These are phyloP conservation scores for Ceratina australensis DNA, from an alignment of 1,140 invertebrate species.

Conservation along the genomic window DNA sequence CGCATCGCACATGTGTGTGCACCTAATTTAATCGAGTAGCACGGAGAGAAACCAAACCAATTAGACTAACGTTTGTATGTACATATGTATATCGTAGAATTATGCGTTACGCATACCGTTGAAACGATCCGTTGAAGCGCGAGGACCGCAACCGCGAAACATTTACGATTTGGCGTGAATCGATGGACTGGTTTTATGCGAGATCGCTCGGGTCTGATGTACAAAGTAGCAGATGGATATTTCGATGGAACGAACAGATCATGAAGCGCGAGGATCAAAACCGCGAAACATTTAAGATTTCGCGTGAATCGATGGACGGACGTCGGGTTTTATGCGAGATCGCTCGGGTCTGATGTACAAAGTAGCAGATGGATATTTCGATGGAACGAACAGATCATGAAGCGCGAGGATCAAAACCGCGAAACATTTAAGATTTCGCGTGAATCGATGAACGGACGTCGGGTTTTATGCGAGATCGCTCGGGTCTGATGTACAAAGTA, in stretches of 20 bases:
- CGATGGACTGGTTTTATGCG: too few relatives aligned
- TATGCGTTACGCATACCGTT: slow-evolving; percentile 18
- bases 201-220: too few relatives aligned
- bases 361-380: too few relatives aligned
- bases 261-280: slow-evolving; percentile 9
- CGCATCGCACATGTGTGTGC: slow-evolving; percentile 41
- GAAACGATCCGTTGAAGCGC: slow-evolving; percentile 5
- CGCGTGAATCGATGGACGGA: not conserved
- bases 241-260: too few relatives aligned
- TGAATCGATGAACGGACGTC: not conserved
- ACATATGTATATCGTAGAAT: slow-evolving; percentile 44
- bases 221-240: too few relatives aligned
- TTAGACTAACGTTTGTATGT: slow-evolving; percentile 47
- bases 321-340: too few relatives aligned
- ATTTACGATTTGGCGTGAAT: slow-evolving; percentile 3
- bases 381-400: too few relatives aligned
- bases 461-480: too few relatives aligned
- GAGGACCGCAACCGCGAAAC: slow-evolving; percentile 3
- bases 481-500: too few relatives aligned
- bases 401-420: slow-evolving; percentile 2
- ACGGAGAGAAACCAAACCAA: slow-evolving; percentile 44
- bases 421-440: slow-evolving; percentile 6
- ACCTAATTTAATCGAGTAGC: slow-evolving; percentile 64
- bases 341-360: too few relatives aligned
- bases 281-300: slow-evolving; percentile 4